Conservation (phyloP, 2,797 vertebrate genomes). For the Pangasius mekongensis region DNA sequence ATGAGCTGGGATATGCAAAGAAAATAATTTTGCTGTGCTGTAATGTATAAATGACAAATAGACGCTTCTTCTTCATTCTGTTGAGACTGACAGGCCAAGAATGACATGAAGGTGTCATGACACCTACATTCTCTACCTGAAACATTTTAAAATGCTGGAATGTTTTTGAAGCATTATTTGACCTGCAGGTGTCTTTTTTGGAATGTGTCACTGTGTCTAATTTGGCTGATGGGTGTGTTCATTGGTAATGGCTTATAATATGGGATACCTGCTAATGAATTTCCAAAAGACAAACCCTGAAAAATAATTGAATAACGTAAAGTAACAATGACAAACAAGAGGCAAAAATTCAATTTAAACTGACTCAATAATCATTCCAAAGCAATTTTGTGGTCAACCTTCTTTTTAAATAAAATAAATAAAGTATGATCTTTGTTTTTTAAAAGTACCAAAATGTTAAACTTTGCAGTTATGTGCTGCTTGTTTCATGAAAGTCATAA, state of each 20-base stretch:
- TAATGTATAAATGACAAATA: background rate
- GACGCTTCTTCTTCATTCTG: background rate
- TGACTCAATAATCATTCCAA: background rate
- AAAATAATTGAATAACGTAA: background rate
- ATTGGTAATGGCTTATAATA: background rate
- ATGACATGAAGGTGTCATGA: background rate
- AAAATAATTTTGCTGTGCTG: background rate
- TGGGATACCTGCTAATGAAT: background rate
- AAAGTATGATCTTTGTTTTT: background rate
- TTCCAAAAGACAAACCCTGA: background rate
- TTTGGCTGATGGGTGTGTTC: constrained; percentile 55
- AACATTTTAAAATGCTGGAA: constrained; percentile 11
- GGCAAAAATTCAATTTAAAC: background rate
- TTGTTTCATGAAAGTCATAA: constrained; percentile 38
- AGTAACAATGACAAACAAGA: background rate
- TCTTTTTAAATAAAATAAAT: background rate
- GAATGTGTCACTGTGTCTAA: constrained; percentile 36
- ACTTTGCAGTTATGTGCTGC: constrained; percentile 18
- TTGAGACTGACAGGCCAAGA: constrained; percentile 1
- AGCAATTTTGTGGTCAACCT: background rate
- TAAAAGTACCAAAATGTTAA: background rate
- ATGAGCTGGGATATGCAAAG: background rate
- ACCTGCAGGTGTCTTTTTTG: background rate
- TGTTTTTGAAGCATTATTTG: constrained; percentile 11
- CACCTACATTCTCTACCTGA: background rate